Evolutionary conservation across 2,888 invertebrate species (phyloP).

Genomic region (Cephalotes varians): DNA sequence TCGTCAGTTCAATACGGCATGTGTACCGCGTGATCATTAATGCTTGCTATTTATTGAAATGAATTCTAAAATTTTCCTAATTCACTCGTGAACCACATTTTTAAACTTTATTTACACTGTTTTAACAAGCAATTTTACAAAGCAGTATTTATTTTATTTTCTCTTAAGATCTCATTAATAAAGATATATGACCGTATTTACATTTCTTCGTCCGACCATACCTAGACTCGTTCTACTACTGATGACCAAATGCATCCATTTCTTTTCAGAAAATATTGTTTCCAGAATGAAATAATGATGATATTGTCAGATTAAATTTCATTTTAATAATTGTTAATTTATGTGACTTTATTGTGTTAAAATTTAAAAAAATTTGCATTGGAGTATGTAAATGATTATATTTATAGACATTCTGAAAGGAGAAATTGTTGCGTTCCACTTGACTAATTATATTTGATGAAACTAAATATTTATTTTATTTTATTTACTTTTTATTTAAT

Average conservation of each 20-base stretch:
- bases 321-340: background rate
- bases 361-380: background rate
- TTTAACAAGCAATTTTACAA: no score
- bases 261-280: background rate
- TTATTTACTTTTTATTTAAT: background rate
- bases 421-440: background rate
- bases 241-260: background rate
- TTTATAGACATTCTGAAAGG: background rate
- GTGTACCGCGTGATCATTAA: background rate
- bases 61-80: background rate
- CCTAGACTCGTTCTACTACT: background rate
- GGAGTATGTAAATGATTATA: background rate
- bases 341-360: background rate
- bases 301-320: background rate
- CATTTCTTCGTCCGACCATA: slow-evolving; percentile 6
- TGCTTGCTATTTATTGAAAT: background rate
- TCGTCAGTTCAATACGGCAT: background rate
- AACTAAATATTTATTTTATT: background rate
- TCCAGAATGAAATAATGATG: background rate
- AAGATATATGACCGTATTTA: slow-evolving; percentile 1
- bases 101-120: background rate
- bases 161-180: background rate
- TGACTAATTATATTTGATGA: background rate
- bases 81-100: background rate
- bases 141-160: background rate